A percentile compares a stretch with the other conserved stretches of the same genome.
Evolutionary conservation across 2,888 invertebrate genomes (phyloP).

Genomic region (Conistra vaccinii): DNA sequence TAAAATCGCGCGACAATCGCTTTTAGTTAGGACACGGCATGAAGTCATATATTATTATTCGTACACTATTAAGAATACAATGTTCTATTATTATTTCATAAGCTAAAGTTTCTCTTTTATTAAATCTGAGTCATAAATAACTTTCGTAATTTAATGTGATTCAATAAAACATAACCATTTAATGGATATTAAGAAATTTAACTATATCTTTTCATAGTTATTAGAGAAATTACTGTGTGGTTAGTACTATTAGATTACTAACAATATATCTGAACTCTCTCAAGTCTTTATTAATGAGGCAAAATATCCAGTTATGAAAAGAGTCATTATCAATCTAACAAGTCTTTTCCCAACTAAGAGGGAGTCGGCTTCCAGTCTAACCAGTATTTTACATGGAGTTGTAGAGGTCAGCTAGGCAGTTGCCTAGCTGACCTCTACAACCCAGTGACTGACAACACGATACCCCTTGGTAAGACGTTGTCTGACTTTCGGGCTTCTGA

Average conservation of each 20-base stretch:
- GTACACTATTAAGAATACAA: not conserved
- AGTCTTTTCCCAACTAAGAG: not conserved
- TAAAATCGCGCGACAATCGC: too few relatives aligned
- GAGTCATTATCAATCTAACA: not conserved
- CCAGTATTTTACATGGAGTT: too few relatives aligned
- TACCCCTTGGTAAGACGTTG: not conserved
- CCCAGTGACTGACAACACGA: not conserved
- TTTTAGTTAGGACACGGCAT: too few relatives aligned
- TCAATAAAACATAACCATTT: slow-evolving; percentile 18
- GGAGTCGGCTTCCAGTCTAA: too few relatives aligned
- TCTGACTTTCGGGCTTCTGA: not conserved
- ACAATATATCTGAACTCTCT: not conserved
- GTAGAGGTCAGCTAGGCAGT: too few relatives aligned
- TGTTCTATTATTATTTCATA: not conserved
- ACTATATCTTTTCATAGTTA: not conserved
- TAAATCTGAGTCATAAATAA: not conserved
- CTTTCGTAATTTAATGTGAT: slow-evolving; percentile 37
- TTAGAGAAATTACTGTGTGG: slow-evolving; percentile 20
- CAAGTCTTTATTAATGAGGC: not conserved
- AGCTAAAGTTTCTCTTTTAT: slow-evolving; percentile 28
- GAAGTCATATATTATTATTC: not conserved
- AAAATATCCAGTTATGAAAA: not conserved
- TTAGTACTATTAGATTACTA: not conserved
- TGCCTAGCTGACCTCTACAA: not conserved
- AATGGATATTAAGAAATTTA: not conserved